phyloP scores from a whole-genome alignment of 1,140 invertebrate genomes.

The Drosophila novamexicana region DNA sequence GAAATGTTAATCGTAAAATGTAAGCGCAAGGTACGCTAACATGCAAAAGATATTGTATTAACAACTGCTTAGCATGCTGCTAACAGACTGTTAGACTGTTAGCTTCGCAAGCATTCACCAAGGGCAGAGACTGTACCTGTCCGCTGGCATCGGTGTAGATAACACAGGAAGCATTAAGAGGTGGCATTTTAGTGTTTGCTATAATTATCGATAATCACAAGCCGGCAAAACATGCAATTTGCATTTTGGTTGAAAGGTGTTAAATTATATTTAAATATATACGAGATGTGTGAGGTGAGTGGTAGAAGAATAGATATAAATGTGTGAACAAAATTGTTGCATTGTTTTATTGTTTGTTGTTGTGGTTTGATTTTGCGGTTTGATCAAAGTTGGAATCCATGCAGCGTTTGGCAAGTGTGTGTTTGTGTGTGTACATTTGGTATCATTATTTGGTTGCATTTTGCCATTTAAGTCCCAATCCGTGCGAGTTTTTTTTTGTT shows the following conservation, averaged over 20 bases:
- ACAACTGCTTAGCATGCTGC: slow-evolving; percentile 28
- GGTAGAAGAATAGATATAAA: slow-evolving; percentile 17
- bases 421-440: slow-evolving; percentile 41
- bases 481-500: slow-evolving; percentile 50
- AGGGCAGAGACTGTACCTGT: slow-evolving; percentile 89
- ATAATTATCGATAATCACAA: slow-evolving; percentile 33
- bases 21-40: slow-evolving; percentile 11
- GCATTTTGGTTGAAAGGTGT: slow-evolving; percentile 13
- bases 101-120: slow-evolving; percentile 12
- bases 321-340: slow-evolving; percentile 1
- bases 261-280: not conserved
- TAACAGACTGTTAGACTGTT: slow-evolving; percentile 20
- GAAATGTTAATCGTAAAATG: not conserved
- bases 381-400: slow-evolving; percentile 35
- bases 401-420: slow-evolving; percentile 35
- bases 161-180: slow-evolving; percentile 95
- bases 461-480: slow-evolving; percentile 68
- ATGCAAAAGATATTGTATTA: slow-evolving; percentile 35
- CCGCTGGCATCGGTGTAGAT: slow-evolving; percentile 97
- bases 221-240: slow-evolving; percentile 40
- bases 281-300: slow-evolving; percentile 17
- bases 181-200: slow-evolving; percentile 87
- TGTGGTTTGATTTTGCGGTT: slow-evolving; percentile 36
- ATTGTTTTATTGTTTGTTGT: slow-evolving; percentile 20
- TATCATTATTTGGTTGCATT: slow-evolving; percentile 63